Evolutionary conservation across 1,140 invertebrate genomes (phyloP), one percentile per base, ranked within the genome.

Genomic region (Phthorimaea operculella): DNA sequence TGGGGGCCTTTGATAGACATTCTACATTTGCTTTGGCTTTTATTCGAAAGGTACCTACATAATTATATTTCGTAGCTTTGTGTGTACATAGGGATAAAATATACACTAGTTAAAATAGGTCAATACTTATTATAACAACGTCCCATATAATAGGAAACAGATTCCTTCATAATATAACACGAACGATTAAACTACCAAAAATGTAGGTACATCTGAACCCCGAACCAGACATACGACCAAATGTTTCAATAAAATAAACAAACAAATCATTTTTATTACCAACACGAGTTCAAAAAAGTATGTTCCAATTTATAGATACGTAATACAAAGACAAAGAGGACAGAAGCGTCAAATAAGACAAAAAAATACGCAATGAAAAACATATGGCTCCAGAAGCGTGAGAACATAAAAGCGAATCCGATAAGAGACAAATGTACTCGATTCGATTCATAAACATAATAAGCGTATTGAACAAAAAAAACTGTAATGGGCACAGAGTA

Each of bases 211-310:
- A 28, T 28, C 21, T 28, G 21, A 28, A 28, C 21, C 21, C 21
- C 2, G 21, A n/a, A 12, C 36, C n/a, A 39, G 36, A n/a, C 36
- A 39, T 4, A 9, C 36, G 36, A 39, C 36, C 36, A 39, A 39
- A 39, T 39, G 36, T 39, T 39, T 9, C 63, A 67, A 69, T 76
- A 76, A 77, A 79, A 68, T 39, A 74, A 72, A 75, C 68, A 79
- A 83, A 79, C 72, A 79, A 83, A 79, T 74, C 55, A 50, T 58
- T 72, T 78, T 79, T 77, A 79, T 74, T 66, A 54, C 67, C 60
- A 62, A 76, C 76, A 78, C 71, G 72, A 74, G 69, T 72, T 76
- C 66, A 70, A 79, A 75, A 76, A 75, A 6, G 21, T 6, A 65
- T 76, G 75, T 57, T 77, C 74, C 70, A 81, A 79, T 81, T 81